Conservation (phyloP, 2,113 vertebrate genomes). For the Peromyscus leucopus region DNA sequence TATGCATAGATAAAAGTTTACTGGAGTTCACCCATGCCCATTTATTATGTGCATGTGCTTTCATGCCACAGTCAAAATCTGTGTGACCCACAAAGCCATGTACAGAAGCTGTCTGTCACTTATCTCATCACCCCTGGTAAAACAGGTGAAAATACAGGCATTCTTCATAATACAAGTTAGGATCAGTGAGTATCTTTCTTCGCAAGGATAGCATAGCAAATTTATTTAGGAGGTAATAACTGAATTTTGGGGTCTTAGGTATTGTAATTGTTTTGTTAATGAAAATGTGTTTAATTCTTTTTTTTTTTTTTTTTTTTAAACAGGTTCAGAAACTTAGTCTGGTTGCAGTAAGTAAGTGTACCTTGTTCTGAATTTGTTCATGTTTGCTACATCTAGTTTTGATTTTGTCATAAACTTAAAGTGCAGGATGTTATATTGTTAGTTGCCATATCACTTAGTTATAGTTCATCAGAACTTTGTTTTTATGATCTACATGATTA, state of each 20-base stretch:
- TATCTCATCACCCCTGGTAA: background rate
- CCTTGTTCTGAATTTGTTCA: conserved; percentile 51
- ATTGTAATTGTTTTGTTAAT: conserved; percentile 52
- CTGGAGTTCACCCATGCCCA: background rate
- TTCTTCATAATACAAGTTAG: background rate
- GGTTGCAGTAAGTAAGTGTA: conserved; percentile 96
- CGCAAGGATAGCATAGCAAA: background rate
- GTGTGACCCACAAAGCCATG: background rate
- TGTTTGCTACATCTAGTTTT: conserved; percentile 21
- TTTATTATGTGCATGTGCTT: background rate
- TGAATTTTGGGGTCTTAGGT: conserved; percentile 50
- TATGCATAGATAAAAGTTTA: background rate
- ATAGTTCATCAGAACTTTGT: background rate
- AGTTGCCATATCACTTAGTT: background rate
- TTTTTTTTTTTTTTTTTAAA: conserved; percentile 65
- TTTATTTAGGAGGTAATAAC: background rate
- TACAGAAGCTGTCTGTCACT: background rate
- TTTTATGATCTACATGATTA: background rate
- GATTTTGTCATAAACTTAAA: conserved; percentile 26
- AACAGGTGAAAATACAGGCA: conserved; percentile 2
- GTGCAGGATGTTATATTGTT: background rate
- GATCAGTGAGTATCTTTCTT: background rate
- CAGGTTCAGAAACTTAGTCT: conserved; percentile 97
- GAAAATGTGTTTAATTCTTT: conserved; percentile 65
- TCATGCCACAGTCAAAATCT: background rate